Percentiles rank a stretch among this genome's conserved stretches.
Conservation (phyloP, 2,113 vertebrate genomes). For the Hemiprocne comata region DNA sequence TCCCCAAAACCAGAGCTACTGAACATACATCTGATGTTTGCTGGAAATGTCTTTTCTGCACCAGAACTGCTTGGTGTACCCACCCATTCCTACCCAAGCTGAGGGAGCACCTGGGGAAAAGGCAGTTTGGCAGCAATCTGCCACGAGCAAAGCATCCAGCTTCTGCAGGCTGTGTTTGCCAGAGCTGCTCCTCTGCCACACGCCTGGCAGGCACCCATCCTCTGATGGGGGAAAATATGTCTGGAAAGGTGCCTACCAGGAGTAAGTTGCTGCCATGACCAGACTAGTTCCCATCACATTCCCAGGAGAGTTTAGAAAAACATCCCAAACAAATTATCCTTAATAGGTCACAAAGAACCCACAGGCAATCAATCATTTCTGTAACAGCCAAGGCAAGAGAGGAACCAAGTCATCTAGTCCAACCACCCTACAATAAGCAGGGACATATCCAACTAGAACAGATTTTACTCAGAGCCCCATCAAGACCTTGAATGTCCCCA, state of each 20-base stretch:
- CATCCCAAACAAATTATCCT: neutral
- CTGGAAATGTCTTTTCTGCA: neutral
- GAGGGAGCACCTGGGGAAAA: neutral
- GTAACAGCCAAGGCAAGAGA: neutral
- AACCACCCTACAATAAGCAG: too few species aligned
- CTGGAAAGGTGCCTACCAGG: neutral
- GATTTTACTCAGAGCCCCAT: too few species aligned
- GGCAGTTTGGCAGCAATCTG: neutral
- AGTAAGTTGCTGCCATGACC: neutral
- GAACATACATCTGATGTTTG: neutral
- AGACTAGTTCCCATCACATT: neutral
- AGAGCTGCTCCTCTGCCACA: fast-evolving
- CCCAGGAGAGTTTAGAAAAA: neutral
- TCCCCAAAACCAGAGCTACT: neutral
- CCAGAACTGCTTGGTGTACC: fast-evolving
- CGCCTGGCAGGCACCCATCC: fast-evolving
- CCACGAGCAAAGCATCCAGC: neutral
- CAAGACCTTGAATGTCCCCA: too few species aligned
- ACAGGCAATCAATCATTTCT: neutral
- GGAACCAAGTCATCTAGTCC: too few species aligned
- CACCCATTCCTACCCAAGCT: fast-evolving
- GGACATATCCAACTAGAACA: too few species aligned
- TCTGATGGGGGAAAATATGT: neutral
- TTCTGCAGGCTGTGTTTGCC: neutral
- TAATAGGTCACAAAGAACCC: neutral